Evolutionary conservation across 2,113 vertebrate genomes (phyloP), one percentile per base, ranked within the genome.

Genomic region (Boleophthalmus pectinirostris): DNA sequence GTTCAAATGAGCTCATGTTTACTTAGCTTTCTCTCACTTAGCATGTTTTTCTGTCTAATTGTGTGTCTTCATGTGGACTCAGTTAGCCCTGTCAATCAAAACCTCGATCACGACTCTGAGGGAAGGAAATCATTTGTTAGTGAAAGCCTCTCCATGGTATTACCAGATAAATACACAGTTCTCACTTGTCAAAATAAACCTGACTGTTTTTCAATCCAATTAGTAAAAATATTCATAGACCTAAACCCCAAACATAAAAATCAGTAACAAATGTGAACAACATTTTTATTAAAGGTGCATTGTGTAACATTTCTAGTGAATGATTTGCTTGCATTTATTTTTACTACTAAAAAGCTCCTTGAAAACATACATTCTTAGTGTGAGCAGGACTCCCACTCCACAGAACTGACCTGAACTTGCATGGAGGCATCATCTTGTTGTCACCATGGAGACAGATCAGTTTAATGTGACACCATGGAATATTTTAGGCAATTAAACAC

Each of bases 61-160:
- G 14, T 38, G 35, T 54, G 69, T 67, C 24, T 43, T 71, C 15
- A 10, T 21, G 47, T 47, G 75, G 21, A 68, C 72, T 68, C 58
- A 2, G 58, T 56, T 20, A 35, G 25, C n/a, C 35, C 64, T 63
- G 69, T 47, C 38, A 12, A 49, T 63, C 67, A 51, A 14, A 47
- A 46, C 11, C n/a, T 18, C 25, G 18, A 66, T 80, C 69, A 15
- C 71, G 70, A 46, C 63, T 20, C 20, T n/a, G 18, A 43, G 20
- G 79, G 84, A 87, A 89, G 84, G 84, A 87, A 80, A 63, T 67
- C 43, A 72, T 72, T 64, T 77, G 67, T 81, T 83, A 58, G 61
- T 45, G 16, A 46, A 63, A 84, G 65, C 51, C 24, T 1, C 73
- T 79, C 70, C 69, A 25, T 60, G 53, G 67, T 69, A 24, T 65